These are phyloP conservation scores for Allenopithecus nigroviridis DNA, from an alignment of 2,797 vertebrate species.

Conservation along the genomic window DNA sequence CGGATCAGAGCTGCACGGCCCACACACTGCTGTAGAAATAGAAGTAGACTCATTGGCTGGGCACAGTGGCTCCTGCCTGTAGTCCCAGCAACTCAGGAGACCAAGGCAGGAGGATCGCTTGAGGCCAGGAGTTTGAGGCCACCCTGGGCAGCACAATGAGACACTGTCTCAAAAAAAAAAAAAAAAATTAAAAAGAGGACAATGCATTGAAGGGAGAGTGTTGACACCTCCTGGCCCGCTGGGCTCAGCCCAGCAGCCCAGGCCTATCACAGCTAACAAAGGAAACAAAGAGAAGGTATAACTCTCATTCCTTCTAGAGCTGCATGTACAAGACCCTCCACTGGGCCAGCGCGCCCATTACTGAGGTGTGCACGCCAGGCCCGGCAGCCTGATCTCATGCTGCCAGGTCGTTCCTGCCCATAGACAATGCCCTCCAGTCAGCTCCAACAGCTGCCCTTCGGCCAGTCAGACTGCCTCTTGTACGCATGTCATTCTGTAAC, in stretches of 20 bases:
- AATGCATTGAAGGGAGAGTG: not conserved
- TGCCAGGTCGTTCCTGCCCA: not conserved
- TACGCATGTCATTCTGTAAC: not conserved
- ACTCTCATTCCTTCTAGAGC: not conserved
- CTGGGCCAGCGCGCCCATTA: rapidly evolving
- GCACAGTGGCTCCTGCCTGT: no score
- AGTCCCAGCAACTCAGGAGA: not conserved
- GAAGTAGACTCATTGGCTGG: not conserved
- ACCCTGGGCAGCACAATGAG: not conserved
- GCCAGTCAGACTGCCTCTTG: not conserved
- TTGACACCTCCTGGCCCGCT: not conserved
- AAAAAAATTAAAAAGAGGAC: not conserved
- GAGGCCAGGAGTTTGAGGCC: not conserved
- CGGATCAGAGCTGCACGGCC: not conserved
- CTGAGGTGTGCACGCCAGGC: rapidly evolving
- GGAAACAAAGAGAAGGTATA: not conserved
- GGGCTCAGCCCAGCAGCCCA: not conserved
- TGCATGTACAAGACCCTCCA: not conserved
- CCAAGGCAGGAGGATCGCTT: not conserved
- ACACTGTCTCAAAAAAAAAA: not conserved
- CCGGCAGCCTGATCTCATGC: not conserved
- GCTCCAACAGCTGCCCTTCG: not conserved
- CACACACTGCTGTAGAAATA: no score
- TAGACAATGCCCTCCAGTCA: not conserved
- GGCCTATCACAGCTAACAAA: not conserved